These are phyloP conservation scores for Xiphydria camelus DNA, from an alignment of 2,888 invertebrate genomes.

Conservation along the genomic window DNA sequence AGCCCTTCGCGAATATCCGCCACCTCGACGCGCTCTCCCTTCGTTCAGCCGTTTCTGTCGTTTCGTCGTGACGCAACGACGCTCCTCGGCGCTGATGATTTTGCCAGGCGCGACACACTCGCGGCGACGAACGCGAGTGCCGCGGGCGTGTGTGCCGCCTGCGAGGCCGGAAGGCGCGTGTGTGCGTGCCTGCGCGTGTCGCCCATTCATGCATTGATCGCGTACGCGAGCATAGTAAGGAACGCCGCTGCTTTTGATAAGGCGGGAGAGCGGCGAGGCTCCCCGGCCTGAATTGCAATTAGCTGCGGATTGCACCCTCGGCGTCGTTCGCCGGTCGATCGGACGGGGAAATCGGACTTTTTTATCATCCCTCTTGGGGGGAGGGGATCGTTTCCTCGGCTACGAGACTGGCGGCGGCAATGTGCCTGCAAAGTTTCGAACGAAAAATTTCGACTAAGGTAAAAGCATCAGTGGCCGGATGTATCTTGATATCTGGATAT, in stretches of 20 bases:
- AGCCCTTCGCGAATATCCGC: too few species aligned
- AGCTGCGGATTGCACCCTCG: slow-evolving; percentile 16
- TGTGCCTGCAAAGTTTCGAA: too few species aligned
- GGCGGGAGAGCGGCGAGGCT: slow-evolving; percentile 24
- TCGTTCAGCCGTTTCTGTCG: not conserved
- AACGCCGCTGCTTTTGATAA: slow-evolving; percentile 33
- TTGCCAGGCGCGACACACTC: slow-evolving; percentile 7
- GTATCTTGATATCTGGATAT: too few species aligned
- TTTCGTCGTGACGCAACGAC: not conserved
- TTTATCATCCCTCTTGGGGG: too few species aligned
- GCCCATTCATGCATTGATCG: slow-evolving; percentile 56
- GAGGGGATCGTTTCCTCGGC: too few species aligned
- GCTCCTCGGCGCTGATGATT: slow-evolving; percentile 10
- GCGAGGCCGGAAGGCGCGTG: slow-evolving; percentile 15
- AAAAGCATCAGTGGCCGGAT: too few species aligned
- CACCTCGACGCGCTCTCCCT: not conserved
- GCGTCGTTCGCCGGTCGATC: too few species aligned
- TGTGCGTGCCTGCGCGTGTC: slow-evolving; percentile 32
- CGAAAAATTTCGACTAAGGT: too few species aligned
- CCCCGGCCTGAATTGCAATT: slow-evolving; percentile 28
- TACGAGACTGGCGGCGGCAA: too few species aligned
- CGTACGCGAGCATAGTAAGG: slow-evolving; percentile 29
- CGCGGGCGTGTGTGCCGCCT: slow-evolving; percentile 15
- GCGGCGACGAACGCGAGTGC: slow-evolving; percentile 1
- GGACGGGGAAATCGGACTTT: too few species aligned